Percentiles rank a stretch among this genome's conserved stretches.
These are phyloP conservation scores for Syritta pipiens DNA, from an alignment of 2,888 invertebrate species.

Conservation along the genomic window DNA sequence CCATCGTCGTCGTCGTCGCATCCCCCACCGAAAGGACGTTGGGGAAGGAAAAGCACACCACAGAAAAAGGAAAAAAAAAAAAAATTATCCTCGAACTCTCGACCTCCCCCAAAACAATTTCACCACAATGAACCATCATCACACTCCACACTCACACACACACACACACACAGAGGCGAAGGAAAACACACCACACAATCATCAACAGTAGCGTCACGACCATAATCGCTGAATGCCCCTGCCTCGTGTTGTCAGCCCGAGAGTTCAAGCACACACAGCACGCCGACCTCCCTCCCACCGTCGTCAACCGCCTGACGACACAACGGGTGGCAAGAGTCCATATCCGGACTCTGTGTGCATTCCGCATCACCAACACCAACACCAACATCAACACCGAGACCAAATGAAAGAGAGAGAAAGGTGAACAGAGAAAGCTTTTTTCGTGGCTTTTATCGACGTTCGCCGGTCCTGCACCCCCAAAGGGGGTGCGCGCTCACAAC, in stretches of 20 bases:
- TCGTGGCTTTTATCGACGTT: constrained; percentile 39
- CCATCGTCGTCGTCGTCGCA: too few relatives aligned
- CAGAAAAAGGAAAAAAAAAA: constrained; percentile 2
- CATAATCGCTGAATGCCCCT: constrained; percentile 42
- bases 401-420: background rate
- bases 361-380: constrained; percentile 46
- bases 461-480: constrained; percentile 2
- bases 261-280: constrained; percentile 3
- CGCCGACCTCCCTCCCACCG: background rate
- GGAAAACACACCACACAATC: background rate
- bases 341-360: constrained; percentile 56
- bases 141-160: constrained; percentile 20
- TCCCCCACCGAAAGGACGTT: too few relatives aligned
- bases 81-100: constrained; percentile 18
- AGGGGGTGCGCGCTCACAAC: constrained; percentile 12
- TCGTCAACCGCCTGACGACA: background rate
- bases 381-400: background rate
- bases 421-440: constrained; percentile 43
- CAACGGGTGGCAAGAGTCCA: constrained; percentile 24
- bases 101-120: constrained; percentile 29
- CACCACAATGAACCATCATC: constrained; percentile 42
- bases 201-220: constrained; percentile 43
- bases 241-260: constrained; percentile 5
- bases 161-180: background rate
- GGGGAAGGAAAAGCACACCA: constrained; percentile 15